phyloP scores from a whole-genome alignment of 1,140 invertebrate genomes.

The Drosophila equinoxialis region DNA sequence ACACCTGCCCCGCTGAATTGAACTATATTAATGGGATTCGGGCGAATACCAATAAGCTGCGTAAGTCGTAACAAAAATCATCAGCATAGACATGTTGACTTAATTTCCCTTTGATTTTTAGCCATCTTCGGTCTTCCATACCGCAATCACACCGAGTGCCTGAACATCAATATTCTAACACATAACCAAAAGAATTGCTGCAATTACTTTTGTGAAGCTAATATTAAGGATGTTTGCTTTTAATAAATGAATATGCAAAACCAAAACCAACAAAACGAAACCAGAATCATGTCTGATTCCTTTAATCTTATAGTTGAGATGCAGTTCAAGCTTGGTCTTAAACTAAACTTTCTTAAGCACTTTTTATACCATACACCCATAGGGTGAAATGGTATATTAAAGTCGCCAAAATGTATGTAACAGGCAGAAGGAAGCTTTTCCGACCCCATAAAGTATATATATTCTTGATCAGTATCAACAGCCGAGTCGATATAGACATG shows the following conservation, averaged over 20 bases:
- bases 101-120: not conserved
- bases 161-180: slow-evolving; percentile 32
- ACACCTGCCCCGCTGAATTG: slow-evolving; percentile 26
- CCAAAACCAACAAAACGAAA: not conserved
- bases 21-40: slow-evolving; percentile 16
- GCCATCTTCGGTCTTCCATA: slow-evolving; percentile 18
- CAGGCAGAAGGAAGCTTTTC: too few species aligned
- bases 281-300: too few species aligned
- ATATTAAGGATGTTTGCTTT: slow-evolving; percentile 27
- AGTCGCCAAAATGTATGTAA: too few species aligned
- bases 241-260: slow-evolving; percentile 17
- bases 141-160: slow-evolving; percentile 14
- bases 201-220: slow-evolving; percentile 22
- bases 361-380: too few species aligned
- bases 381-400: too few species aligned
- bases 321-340: too few species aligned
- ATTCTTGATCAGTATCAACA: too few species aligned
- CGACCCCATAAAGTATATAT: too few species aligned
- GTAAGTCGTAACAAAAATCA: slow-evolving; percentile 13
- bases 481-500: too few species aligned
- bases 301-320: too few species aligned
- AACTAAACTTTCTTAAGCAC: too few species aligned
- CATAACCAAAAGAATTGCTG: slow-evolving; percentile 29
- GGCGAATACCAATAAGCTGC: slow-evolving; percentile 9
- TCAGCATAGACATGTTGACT: not conserved